Evolutionary conservation across 2,113 vertebrate genomes (phyloP).

Genomic region (Notothenia coriiceps): DNA sequence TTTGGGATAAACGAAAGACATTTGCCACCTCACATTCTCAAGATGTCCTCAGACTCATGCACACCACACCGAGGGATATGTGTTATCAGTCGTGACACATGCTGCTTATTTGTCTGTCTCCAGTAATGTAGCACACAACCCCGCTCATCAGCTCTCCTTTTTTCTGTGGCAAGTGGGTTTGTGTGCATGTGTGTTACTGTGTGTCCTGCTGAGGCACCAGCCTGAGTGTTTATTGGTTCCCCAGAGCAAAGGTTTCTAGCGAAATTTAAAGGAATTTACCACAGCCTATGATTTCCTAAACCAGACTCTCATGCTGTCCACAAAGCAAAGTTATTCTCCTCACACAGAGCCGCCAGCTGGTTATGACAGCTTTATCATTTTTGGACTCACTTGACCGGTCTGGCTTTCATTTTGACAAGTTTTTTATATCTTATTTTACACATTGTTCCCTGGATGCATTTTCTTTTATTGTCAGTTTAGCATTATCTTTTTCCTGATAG

Average conservation of each 20-base stretch:
- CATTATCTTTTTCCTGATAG: background rate
- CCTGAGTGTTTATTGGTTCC: conserved; percentile 57
- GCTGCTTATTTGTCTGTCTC: conserved; percentile 80
- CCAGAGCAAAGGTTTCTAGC: conserved; percentile 54
- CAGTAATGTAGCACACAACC: conserved; percentile 79
- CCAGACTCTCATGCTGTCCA: conserved; percentile 14
- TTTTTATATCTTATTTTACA: conserved; percentile 12
- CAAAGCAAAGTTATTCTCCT: conserved; percentile 17
- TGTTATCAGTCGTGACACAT: conserved; percentile 72
- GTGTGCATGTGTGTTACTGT: conserved; percentile 34
- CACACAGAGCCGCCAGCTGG: conserved; percentile 15
- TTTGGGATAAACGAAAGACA: conserved; percentile 29
- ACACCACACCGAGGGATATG: conserved; percentile 42
- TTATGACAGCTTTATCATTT: conserved; percentile 16
- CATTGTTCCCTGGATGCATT: background rate
- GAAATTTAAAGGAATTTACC: conserved; percentile 28
- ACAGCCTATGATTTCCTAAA: conserved; percentile 33
- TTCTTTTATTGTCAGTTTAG: background rate
- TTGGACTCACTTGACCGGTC: background rate
- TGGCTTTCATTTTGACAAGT: background rate
- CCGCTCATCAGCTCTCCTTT: conserved; percentile 79
- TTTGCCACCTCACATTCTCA: background rate
- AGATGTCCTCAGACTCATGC: conserved; percentile 38
- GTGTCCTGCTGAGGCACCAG: conserved; percentile 44
- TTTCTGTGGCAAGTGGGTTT: conserved; percentile 55